phyloP scores from a whole-genome alignment of 2,888 invertebrate species.

The Aleiodes leptofemur region DNA sequence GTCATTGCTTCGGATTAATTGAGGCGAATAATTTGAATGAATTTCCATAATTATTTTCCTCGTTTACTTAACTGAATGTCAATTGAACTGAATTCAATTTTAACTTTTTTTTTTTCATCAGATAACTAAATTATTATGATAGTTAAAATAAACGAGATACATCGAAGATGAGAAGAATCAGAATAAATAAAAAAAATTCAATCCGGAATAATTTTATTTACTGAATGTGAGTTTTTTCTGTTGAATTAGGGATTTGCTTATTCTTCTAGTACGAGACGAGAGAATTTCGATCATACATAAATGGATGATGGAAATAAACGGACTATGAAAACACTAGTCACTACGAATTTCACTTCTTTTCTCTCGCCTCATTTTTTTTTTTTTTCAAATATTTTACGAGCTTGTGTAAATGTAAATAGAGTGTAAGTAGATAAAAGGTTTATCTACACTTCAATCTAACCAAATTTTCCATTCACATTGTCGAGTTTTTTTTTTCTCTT shows the following conservation, averaged over 20 bases:
- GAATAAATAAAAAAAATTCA: background rate
- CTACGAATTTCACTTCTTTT: conserved; percentile 18
- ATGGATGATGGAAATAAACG: conserved; percentile 48
- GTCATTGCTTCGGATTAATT: conserved; percentile 9
- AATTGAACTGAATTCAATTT: conserved; percentile 28
- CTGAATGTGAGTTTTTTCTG: background rate
- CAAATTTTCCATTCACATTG: conserved; percentile 43
- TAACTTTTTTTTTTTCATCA: background rate
- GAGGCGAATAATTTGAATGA: conserved; percentile 23
- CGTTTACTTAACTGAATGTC: conserved; percentile 27
- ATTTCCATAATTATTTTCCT: conserved; percentile 17
- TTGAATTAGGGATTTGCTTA: conserved; percentile 19
- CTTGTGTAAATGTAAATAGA: conserved; percentile 61
- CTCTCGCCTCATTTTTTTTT: no score
- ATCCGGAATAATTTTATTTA: background rate
- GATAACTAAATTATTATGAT: no score
- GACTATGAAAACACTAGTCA: conserved; percentile 32
- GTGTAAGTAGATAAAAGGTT: conserved; percentile 56
- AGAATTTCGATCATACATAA: conserved; percentile 48
- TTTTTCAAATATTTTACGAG: conserved; percentile 49
- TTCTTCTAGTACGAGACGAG: conserved; percentile 6
- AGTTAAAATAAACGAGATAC: no score
- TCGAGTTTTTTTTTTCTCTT: conserved; percentile 9
- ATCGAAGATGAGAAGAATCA: background rate
- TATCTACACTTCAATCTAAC: conserved; percentile 32